These are phyloP conservation scores for Argyresthia albistria DNA, from an alignment of 2,888 invertebrate genomes.

Conservation along the genomic window DNA sequence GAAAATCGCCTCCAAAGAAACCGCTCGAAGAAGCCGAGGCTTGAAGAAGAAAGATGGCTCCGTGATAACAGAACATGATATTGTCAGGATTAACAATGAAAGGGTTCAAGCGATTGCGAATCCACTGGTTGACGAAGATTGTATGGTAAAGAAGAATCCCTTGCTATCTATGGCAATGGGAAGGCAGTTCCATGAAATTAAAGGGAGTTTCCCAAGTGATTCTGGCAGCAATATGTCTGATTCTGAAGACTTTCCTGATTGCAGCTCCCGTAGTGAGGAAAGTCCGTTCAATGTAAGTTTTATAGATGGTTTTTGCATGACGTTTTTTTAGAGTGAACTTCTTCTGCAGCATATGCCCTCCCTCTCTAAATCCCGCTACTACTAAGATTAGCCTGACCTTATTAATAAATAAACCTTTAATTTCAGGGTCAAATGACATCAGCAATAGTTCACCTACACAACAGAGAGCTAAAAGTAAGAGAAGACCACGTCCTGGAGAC, in stretches of 20 bases:
- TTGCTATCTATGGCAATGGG: conserved; percentile 65
- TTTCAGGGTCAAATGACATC: conserved; percentile 74
- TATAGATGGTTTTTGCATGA: conserved; percentile 24
- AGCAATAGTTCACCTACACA: conserved; percentile 79
- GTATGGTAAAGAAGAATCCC: conserved; percentile 85
- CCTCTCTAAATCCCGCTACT: too few relatives aligned
- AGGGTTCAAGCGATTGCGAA: conserved; percentile 42
- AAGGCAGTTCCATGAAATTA: conserved; percentile 74
- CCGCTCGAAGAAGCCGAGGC: conserved; percentile 23
- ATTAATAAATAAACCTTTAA: conserved; percentile 7
- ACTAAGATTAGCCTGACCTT: too few relatives aligned
- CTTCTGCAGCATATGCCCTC: background rate
- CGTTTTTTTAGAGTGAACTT: background rate
- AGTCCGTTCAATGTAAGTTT: conserved; percentile 43
- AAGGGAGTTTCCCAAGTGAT: conserved; percentile 50
- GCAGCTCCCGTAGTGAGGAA: conserved; percentile 41
- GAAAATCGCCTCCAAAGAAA: conserved; percentile 56
- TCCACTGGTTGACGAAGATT: conserved; percentile 65
- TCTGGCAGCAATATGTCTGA: conserved; percentile 77
- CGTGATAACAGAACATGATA: conserved; percentile 54
- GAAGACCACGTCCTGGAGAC: conserved; percentile 35
- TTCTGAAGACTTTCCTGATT: conserved; percentile 72
- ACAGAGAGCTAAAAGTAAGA: conserved; percentile 40
- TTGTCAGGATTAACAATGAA: conserved; percentile 57
- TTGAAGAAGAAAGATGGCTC: conserved; percentile 54